These are phyloP conservation scores for Meloe dianella DNA, from an alignment of 2,888 invertebrate species.

Conservation along the genomic window DNA sequence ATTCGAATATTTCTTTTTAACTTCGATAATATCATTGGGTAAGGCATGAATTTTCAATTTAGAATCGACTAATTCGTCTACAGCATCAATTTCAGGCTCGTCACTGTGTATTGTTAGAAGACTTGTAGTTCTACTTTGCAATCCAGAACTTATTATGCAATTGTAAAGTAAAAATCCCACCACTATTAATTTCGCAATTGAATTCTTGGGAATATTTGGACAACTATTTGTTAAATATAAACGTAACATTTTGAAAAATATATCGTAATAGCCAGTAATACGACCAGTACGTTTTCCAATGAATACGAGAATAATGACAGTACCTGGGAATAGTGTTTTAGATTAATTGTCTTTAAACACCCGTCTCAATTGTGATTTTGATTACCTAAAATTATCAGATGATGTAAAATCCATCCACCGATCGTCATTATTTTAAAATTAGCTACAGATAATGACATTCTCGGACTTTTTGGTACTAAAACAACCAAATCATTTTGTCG, in stretches of 20 bases:
- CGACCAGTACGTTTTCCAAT: background rate
- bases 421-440: background rate
- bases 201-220: constrained; percentile 15
- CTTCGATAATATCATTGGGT: constrained; percentile 28
- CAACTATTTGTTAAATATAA: constrained; percentile 22
- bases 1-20: constrained; percentile 31
- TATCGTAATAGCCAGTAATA: background rate
- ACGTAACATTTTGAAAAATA: constrained; percentile 17
- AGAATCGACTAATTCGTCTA: constrained; percentile 28
- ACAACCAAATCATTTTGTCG: constrained; percentile 33
- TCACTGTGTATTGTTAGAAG: constrained; percentile 26
- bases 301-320: background rate
- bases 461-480: constrained; percentile 31
- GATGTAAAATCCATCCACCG: background rate
- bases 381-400: background rate
- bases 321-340: background rate
- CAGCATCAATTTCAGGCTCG: constrained; percentile 32
- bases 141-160: constrained; percentile 24
- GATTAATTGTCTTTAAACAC: background rate
- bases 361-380: no score
- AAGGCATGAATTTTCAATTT: constrained; percentile 28
- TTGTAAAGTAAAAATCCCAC: constrained; percentile 26
- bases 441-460: constrained; percentile 6
- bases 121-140: constrained; percentile 34
- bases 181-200: constrained; percentile 23